Evolutionary conservation across 2,888 invertebrate genomes (phyloP), one percentile per base, ranked within the genome.

Genomic region (Creontiades dilutus): DNA sequence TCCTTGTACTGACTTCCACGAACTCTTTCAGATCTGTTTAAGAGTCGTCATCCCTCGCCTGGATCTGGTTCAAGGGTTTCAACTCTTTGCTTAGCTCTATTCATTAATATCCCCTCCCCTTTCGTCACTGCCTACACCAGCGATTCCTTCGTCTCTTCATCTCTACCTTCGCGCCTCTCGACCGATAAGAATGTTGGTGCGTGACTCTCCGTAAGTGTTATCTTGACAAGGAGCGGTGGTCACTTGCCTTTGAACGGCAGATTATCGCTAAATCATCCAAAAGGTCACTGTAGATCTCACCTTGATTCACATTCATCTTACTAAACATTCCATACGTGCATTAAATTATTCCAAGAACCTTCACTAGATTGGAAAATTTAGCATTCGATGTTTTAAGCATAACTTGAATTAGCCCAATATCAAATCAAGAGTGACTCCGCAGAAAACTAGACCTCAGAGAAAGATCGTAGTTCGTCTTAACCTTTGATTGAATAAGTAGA

Each of bases 11-110:
- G 78, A 46, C 78, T 78, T 78, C 46, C 78, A 76, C 37, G 27
- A 78, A 78, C 78, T 78, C 46, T 46, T 46, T 37, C 46, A 46
- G 46, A 47, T 46, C 47, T 78, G 78, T 78, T 78, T 47, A 37
- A 16, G 19, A 47, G 78, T 14, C 78, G 78, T 14, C 78, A 28
- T 27, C 68, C 23, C 23, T n/a, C 19, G 12, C 7, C 68, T 19
- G 82, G 52, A 82, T 52, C 82, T 82, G 82, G 82, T 52, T 82
- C 82, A 82, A 82, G 82, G 82, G 82, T 47, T 47, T 82, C 82
- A 14, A 82, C 52, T 82, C 16, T 46, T 19, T n/a, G 80, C 19
- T 13, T 11, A 7, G 13, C 46, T 80, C 80, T 80, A 23, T 68
- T 23, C 68, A 68, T 68, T 68, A 68, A 68, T 12, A 68, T 16